Evolutionary conservation across 1,140 invertebrate genomes (phyloP), one percentile per base, ranked within the genome.

Genomic region (Trachymyrmex septentrionalis): DNA sequence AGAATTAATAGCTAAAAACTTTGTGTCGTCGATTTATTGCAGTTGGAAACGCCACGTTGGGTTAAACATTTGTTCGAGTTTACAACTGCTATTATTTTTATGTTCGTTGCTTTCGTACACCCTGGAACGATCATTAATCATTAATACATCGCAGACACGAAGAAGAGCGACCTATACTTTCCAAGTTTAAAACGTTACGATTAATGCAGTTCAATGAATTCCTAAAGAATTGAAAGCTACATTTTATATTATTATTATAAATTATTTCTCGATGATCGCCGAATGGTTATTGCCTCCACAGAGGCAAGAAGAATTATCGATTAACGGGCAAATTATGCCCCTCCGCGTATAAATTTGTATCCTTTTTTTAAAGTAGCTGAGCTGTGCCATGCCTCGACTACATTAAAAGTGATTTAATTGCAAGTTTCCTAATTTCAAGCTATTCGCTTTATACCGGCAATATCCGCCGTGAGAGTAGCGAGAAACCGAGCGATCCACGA

Each of bases 61-160:
- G 80, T 73, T 67, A 82, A 82, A 82, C 80, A 73, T 73, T 84
- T 84, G 67, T 84, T 61, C 80, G 55, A 73, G 67, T 73, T 84
- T 84, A 73, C 73, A 57, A 84, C 53, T 21, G 67, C 80, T 61
- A 84, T 73, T 84, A 84, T 84, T 84, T 73, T 73, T 84, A 27
- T 61, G 69, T 73, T 34, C 30, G 63, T 69, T 69, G 24, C 53
- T 73, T 48, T 73, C 67, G 55, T 84, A 48, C 55, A 24, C 67
- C 38, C 12, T 30, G 50, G 53, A 66, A 27, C 63, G 48, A 61
- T 84, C 55, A 84, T 84, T 24, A 73, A 73, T 84, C 80, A 73
- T 48, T 14, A 38, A 67, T 34, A 44, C 16, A 61, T 73, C 19
- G 38, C 61, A 73, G 38, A 82, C 34, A 27, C 76, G 27, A 80